Evolutionary conservation across 2,797 vertebrate species (phyloP).

Genomic region (Sebastiscus tertius): DNA sequence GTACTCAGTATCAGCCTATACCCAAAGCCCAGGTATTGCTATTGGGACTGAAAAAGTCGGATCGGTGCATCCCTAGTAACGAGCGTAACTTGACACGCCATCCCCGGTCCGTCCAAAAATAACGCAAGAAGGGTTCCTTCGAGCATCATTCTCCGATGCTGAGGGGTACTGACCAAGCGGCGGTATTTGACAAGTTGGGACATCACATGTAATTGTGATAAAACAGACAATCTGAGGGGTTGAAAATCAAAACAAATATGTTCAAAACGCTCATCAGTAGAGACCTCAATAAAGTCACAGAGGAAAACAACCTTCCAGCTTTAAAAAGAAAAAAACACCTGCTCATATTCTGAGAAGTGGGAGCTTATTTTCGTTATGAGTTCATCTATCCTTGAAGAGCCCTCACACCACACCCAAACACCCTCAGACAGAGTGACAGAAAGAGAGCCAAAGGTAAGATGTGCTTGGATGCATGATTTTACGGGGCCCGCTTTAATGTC

Average conservation of each 20-base stretch:
- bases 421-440: conserved; percentile 18
- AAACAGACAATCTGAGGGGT: neutral
- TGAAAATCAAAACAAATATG: conserved; percentile 1
- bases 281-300: neutral
- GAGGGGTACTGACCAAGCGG: too few species aligned
- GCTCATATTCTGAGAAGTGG: conserved; percentile 24
- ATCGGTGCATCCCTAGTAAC: too few species aligned
- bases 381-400: conserved; percentile 24
- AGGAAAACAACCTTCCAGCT: conserved; percentile 11
- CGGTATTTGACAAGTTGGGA: too few species aligned
- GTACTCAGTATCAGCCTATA: too few species aligned
- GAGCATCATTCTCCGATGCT: too few species aligned
- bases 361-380: conserved; percentile 16
- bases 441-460: conserved; percentile 38
- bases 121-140: too few species aligned
- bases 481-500: conserved; percentile 39
- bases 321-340: conserved; percentile 29
- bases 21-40: too few species aligned
- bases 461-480: conserved; percentile 48
- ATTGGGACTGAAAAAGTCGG: too few species aligned
- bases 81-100: too few species aligned
- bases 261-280: neutral
- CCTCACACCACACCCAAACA: conserved; percentile 31
- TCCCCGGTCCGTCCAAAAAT: too few species aligned
- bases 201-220: neutral